Base-by-base conservation (phyloP, 2,113 vertebrate genomes). In the Leptobrachium leishanense region DNA sequence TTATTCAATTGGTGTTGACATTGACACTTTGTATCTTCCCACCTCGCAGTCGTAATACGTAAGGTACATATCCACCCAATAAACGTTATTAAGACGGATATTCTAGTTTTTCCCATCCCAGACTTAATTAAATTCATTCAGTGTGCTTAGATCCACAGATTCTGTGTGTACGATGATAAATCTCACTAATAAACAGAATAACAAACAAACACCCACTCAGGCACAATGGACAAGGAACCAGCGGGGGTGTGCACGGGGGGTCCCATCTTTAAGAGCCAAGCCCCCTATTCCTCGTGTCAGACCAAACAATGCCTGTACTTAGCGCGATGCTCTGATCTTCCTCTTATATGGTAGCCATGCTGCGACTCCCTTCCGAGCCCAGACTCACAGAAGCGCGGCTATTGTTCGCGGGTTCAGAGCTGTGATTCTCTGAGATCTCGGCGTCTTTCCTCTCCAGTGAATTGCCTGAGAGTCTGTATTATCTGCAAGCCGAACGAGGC, bases 381-480 rank as follows among this genome's bases (percentile, higher is more conserved):
- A 65, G 71, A 41, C 63, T 11, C 46, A 67, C 8, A 73, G 70
- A 67, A 57, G 39, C 40, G 39, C 62, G 0, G 31, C 50, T 50
- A 80, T 80, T 74, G 78, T 80, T 65, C 2, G 63, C 8, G 40
- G 68, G 78, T 74, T 74, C 63, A 74, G 78, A 80, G 44, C 62
- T 72, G 53, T 43, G 54, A 50, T 63, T 72, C 76, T 9, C 59
- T 9, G 77, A 73, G 62, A 79, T 66, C 68, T 69, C 13, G 1
- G 68, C 5, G 43, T 13, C 71, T 80, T 9, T n/a, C 59, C 70
- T 67, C 53, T 55, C 41, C 57, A 11, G 63, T 44, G 71, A 63
- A 68, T 80, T 80, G 78, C 72, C 64, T 80, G 67, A 74, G 63
- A 68, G 71, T 68, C 44, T 74, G 68, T 74, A 80, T 80, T 80